Evolutionary conservation across 2,797 vertebrate genomes (phyloP), one percentile per base, ranked within the genome.

Genomic region (Threskiornis aethiopicus): DNA sequence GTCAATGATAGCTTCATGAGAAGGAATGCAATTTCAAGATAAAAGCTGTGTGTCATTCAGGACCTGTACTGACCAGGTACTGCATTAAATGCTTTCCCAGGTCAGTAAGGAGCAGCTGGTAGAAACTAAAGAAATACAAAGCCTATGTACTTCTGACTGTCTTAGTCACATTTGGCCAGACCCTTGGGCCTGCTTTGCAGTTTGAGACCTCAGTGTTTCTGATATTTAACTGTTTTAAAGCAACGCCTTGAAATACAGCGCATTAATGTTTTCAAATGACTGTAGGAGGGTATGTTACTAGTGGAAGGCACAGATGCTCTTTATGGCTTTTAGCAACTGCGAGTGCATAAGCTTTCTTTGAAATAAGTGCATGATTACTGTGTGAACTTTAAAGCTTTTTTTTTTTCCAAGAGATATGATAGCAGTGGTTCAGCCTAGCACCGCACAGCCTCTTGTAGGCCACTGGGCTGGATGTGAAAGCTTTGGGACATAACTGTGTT

Each of bases 321-420:
- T 81, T 39, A 31, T 37, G 28, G 33, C 31, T 62, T 84, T 49
- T 39, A 35, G 44, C 73, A 62, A 22, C 52, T 15, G 5, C 29
- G 51, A 52, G 20, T 26, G 10, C 9, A 2, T 77, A 35, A 70
- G 13, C 37, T 84, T 78, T 78, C 33, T 70, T 51, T 65, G 51
- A 81, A 84, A 41, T 44, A 64, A 20, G 11, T 47, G 10, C 3
- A 2, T 19, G 44, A 31, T 55, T 25, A 16, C 31, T 0, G 0
- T 18, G 10, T 57, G 16, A 11, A 4, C n/a, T 61, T 67, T 29
- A 35, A 70, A 81, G 33, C 3, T 31, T 26, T 46, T 46, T 46
- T 46, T 44, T 46, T 51, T 26, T n/a, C 13, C 13, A 33, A 69
- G 41, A 14, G 0, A 0, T 12, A 1, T 19, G 21, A 8, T 42